These are phyloP conservation scores for Umimayanthus kanabou DNA, from an alignment of 92 coral and sea anemone species.

Conservation along the genomic window DNA sequence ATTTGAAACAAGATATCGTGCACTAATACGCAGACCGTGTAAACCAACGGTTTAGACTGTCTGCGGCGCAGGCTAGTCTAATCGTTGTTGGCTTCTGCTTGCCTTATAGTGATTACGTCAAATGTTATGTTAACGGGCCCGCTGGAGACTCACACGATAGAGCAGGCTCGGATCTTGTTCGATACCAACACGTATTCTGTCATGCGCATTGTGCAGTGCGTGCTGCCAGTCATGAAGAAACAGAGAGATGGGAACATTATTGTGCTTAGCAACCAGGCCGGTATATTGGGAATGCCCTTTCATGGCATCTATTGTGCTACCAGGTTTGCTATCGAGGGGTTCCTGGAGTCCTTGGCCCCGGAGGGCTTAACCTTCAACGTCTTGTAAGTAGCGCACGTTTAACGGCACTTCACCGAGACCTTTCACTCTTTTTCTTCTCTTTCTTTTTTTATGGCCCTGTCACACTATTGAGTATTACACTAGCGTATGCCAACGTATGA, in stretches of 20 bases:
- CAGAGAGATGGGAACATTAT: conserved; percentile 90
- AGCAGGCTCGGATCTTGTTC: conserved; percentile 85
- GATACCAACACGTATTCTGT: conserved; percentile 89
- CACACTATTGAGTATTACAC: no score
- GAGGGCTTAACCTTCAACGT: conserved; percentile 93
- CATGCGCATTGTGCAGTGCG: conserved; percentile 72
- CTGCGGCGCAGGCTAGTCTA: no score
- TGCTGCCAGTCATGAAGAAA: conserved; percentile 88
- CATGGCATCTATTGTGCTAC: conserved; percentile 94
- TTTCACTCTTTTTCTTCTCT: no score
- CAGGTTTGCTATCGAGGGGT: conserved; percentile 96
- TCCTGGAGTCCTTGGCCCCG: conserved; percentile 92
- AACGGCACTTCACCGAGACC: background rate
- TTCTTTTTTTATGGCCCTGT: no score
- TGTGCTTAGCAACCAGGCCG: conserved; percentile 92
- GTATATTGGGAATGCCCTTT: conserved; percentile 89
- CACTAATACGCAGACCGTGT: no score
- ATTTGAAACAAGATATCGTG: no score
- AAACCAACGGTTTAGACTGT: no score
- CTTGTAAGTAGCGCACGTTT: conserved; percentile 66
- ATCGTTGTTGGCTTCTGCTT: background rate
- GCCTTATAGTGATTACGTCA: conserved; percentile 79
- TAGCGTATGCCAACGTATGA: no score
- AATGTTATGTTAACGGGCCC: conserved; percentile 91
- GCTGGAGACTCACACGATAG: conserved; percentile 88